phyloP scores from a whole-genome alignment of 2,113 vertebrate genomes.

The Callopanchax toddi region DNA sequence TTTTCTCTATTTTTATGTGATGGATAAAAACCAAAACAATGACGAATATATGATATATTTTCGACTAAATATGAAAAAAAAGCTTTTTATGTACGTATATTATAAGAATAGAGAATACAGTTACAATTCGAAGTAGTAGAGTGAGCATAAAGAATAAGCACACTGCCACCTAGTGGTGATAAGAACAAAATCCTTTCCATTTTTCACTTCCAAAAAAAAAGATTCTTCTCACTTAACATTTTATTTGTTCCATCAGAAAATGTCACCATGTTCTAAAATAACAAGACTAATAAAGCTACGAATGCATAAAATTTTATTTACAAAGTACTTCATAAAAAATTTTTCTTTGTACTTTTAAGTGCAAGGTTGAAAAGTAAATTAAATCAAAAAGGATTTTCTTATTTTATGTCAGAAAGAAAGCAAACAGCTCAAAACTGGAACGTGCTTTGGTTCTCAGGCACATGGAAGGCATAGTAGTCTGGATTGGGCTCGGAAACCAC shows the following conservation, averaged over 20 bases:
- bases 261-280: neutral
- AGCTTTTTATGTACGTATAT: too few species aligned
- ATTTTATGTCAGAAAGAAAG: constrained; percentile 14
- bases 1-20: too few species aligned
- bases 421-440: constrained; percentile 83
- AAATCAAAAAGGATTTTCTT: constrained; percentile 20
- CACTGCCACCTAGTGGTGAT: constrained; percentile 49
- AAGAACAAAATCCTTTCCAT: neutral
- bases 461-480: constrained; percentile 83
- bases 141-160: neutral
- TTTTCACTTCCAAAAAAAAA: neutral
- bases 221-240: too few species aligned
- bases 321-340: constrained; percentile 47
- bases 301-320: constrained; percentile 65
- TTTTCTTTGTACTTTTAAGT: constrained; percentile 37
- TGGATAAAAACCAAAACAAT: too few species aligned
- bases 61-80: too few species aligned
- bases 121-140: too few species aligned
- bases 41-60: too few species aligned
- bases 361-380: constrained; percentile 40
- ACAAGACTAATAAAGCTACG: neutral
- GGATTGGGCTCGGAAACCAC: constrained; percentile 81
- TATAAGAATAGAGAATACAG: too few species aligned
- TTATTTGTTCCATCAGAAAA: neutral
- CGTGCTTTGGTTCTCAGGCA: constrained; percentile 78